phyloP scores from a whole-genome alignment of 2,113 vertebrate genomes.

The Stomatorhinus ivindoensis region DNA sequence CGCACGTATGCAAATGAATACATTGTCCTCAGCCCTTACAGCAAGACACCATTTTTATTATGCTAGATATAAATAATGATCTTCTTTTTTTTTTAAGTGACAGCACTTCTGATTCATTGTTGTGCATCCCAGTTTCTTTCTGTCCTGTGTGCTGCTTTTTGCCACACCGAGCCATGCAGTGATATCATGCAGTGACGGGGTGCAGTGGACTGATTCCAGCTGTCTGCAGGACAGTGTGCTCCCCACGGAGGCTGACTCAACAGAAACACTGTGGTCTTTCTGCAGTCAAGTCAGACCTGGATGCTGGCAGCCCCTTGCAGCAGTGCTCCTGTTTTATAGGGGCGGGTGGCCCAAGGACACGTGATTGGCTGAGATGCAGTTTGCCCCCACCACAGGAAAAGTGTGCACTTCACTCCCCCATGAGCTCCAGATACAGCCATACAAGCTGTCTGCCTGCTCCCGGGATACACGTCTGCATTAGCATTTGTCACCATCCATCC shows the following conservation, averaged over 20 bases:
- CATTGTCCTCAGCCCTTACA: neutral
- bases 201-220: neutral
- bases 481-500: neutral
- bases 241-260: neutral
- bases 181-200: neutral
- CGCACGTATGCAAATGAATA: neutral
- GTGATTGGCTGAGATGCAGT: neutral
- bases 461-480: neutral
- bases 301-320: neutral
- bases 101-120: neutral
- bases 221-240: neutral
- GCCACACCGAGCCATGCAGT: neutral
- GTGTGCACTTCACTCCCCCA: neutral
- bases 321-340: conserved; percentile 9
- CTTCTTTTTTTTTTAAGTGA: neutral
- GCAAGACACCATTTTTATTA: neutral
- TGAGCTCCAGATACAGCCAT: neutral
- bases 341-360: neutral
- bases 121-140: neutral
- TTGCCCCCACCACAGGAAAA: neutral
- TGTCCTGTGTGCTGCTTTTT: neutral
- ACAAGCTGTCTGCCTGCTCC: neutral
- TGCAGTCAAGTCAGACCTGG: neutral
- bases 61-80: neutral
- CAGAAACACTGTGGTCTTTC: neutral